Evolutionary conservation across 2,888 invertebrate genomes (phyloP).

Genomic region (Eurytoma adleriae): DNA sequence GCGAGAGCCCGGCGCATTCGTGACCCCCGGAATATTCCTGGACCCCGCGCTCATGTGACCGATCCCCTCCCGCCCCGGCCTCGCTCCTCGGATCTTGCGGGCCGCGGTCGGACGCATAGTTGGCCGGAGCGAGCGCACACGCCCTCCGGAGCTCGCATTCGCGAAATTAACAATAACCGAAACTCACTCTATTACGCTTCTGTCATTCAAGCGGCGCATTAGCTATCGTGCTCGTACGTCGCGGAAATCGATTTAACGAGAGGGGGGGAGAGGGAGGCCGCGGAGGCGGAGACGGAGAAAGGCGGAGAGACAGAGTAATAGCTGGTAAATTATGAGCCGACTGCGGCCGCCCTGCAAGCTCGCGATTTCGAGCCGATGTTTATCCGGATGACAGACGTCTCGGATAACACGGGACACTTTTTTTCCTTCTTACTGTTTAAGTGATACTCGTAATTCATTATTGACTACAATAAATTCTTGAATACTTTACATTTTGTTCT

Average conservation of each 20-base stretch:
- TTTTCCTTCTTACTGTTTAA: too few species aligned
- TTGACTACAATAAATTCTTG: too few species aligned
- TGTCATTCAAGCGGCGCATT: constrained; percentile 49
- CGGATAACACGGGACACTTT: too few species aligned
- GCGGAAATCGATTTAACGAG: constrained; percentile 49
- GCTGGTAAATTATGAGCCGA: constrained; percentile 44
- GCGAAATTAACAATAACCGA: constrained; percentile 57
- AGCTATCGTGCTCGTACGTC: constrained; percentile 14
- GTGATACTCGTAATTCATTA: too few species aligned
- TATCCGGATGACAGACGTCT: constrained; percentile 14
- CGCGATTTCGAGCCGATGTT: constrained; percentile 35
- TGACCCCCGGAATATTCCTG: neutral
- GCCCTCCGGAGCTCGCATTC: constrained; percentile 17
- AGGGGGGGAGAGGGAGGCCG: neutral
- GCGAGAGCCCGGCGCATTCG: neutral
- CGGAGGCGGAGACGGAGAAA: constrained; percentile 16
- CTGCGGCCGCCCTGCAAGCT: neutral
- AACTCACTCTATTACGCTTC: constrained; percentile 51
- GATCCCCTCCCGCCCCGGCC: neutral
- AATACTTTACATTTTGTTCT: too few species aligned
- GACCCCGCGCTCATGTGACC: neutral
- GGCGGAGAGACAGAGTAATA: constrained; percentile 42
- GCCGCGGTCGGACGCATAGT: neutral
- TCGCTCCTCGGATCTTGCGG: constrained; percentile 5
- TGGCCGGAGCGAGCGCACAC: neutral